phyloP scores from a whole-genome alignment of 2,888 invertebrate genomes.

The Cecidostiba fungosa region DNA sequence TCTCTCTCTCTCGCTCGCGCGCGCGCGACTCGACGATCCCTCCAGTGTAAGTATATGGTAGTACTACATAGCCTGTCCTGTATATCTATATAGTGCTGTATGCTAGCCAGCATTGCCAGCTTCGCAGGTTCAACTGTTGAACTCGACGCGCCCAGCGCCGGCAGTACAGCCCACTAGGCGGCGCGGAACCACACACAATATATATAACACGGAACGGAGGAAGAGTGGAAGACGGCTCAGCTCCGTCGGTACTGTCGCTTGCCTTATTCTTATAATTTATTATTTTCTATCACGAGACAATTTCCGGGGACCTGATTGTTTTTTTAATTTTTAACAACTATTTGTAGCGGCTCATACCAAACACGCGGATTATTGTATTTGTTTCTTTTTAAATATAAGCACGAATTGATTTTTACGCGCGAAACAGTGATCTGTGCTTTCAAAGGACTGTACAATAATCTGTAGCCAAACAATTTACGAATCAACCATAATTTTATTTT shows the following conservation, averaged over 20 bases:
- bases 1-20: no score
- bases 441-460: slow-evolving; percentile 17
- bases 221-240: neutral
- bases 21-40: neutral
- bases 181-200: neutral
- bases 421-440: no score
- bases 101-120: no score
- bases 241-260: neutral
- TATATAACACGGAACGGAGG: no score
- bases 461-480: slow-evolving; percentile 65
- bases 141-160: slow-evolving; percentile 17
- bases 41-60: neutral
- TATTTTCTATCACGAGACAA: no score
- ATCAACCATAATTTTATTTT: slow-evolving; percentile 75
- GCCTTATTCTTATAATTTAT: neutral
- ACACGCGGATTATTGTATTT: no score
- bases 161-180: slow-evolving; percentile 4
- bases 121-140: slow-evolving; percentile 52
- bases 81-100: neutral
- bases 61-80: neutral
- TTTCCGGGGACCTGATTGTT: no score
- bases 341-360: no score
- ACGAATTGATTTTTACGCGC: no score
- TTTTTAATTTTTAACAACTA: neutral
- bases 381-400: no score